Conservation (phyloP, 2,797 vertebrate genomes). For the Remorina albescens region DNA sequence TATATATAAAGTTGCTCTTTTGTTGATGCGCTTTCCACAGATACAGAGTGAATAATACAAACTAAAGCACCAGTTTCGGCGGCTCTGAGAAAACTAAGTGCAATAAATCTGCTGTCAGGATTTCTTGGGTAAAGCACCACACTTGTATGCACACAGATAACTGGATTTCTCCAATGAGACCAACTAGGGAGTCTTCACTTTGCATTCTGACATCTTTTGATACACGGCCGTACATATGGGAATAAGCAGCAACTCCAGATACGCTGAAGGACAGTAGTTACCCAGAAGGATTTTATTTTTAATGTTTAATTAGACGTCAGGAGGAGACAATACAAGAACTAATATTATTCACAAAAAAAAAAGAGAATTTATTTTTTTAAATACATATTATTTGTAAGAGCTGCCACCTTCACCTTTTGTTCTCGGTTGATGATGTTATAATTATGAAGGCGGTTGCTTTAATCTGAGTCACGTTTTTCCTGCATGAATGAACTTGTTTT, state of each 20-base stretch:
- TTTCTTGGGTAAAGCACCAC: conserved; percentile 15
- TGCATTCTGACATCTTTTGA: conserved; percentile 4
- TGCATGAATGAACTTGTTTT: not conserved
- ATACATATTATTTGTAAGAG: not conserved
- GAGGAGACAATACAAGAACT: not conserved
- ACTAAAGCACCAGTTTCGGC: not conserved
- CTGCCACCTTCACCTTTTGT: not conserved
- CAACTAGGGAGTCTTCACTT: conserved; percentile 7
- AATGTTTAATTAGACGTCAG: conserved; percentile 1
- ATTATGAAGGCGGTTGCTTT: not conserved
- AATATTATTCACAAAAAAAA: not conserved
- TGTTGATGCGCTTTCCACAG: not conserved
- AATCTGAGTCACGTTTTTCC: not conserved
- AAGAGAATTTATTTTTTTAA: no score
- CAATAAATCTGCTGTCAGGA: conserved; percentile 40
- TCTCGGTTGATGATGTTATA: not conserved
- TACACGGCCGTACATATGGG: not conserved
- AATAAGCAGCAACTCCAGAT: not conserved
- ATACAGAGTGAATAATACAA: not conserved
- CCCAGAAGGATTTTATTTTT: not conserved
- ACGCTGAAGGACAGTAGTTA: not conserved
- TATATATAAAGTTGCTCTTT: not conserved
- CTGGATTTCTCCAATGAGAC: conserved; percentile 37
- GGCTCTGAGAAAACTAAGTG: not conserved
- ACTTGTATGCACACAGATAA: conserved; percentile 22